These are phyloP conservation scores for Pseudorhiza aurosa DNA, from an alignment of 30 jellyfish, hydroid and myxozoan species.

Conservation along the genomic window DNA sequence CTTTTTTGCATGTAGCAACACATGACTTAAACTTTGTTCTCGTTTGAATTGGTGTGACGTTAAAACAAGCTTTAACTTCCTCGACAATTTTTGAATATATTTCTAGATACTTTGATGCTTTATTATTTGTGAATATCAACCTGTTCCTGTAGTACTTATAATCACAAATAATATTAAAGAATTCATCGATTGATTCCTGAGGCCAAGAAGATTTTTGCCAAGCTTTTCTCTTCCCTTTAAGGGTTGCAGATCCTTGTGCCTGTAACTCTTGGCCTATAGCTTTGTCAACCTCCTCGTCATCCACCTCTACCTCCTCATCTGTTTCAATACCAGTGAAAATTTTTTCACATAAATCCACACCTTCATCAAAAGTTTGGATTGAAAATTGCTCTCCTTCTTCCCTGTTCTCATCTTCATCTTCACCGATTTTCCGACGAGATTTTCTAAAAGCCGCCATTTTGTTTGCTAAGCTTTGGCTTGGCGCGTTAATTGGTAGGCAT, in stretches of 20 bases:
- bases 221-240: constrained; percentile 26
- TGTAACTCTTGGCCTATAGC: constrained; percentile 16
- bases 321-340: background rate
- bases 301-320: background rate
- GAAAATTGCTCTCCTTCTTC: too few species aligned
- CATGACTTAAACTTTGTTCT: constrained; percentile 37
- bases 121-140: constrained; percentile 56
- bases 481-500: too few species aligned
- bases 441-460: too few species aligned
- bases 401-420: too few species aligned
- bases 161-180: constrained; percentile 17
- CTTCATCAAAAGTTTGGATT: too few species aligned
- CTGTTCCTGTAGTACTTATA: constrained; percentile 16
- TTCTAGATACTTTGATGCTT: constrained; percentile 41
- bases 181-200: constrained; percentile 1
- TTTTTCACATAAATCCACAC: too few species aligned
- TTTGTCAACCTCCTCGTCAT: too few species aligned
- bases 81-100: constrained; percentile 16
- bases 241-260: constrained; percentile 33
- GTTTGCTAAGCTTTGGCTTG: too few species aligned
- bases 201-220: constrained; percentile 48
- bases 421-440: too few species aligned
- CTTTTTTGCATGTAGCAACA: constrained; percentile 57
- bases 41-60: constrained; percentile 37
- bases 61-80: constrained; percentile 11